Base-by-base conservation (phyloP, 2,113 vertebrate species). In the Microcebus murinus region DNA sequence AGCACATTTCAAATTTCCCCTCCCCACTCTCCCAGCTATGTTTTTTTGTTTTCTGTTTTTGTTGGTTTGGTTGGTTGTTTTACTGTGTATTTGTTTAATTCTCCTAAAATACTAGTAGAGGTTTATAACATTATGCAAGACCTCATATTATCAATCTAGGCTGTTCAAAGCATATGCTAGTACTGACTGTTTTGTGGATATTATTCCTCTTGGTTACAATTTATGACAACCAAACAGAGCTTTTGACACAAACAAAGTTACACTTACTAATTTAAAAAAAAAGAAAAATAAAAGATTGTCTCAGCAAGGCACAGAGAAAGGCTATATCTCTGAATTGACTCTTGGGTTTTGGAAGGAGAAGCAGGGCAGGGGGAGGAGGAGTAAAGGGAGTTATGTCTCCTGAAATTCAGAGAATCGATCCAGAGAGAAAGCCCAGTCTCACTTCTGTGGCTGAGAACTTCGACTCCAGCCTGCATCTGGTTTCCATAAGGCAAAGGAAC, bases 381-480 rank as follows among this genome's bases (percentile, higher is more conserved):
- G 5, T 52, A 20, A 23, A 87, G 18, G 74, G 50, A 39, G 86
- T 57, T 80, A 59, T 63, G 17, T 61, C 29, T 93, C 55, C 80
- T 86, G 67, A 87, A 96, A 95, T 68, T 70, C 74, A 61, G 74
- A 94, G 74, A 95, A 86, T 94, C 79, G 36, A 34, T 94, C 91
- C 74, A 86, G 93, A 88, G 86, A 97, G 39, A 61, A 93, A 61
- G 61, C 55, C 55, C 57, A 48, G 95, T 74, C 90, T 96, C 70
- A 34, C 93, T 96, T 74, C 91, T 96, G 96, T 83, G 90, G 86
- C 96, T 31, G 93, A 91, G 94, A 97, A 96, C 73, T 83, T 96
- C 4, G 74, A 95, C 96, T 97, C 90, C 93, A 96, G 91, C 91
- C 34, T 71, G 91, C 97, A 98, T 97, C 97, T 97, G 97, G 96